Evolutionary conservation across 1,140 invertebrate genomes (phyloP).

Genomic region (Mya arenaria): DNA sequence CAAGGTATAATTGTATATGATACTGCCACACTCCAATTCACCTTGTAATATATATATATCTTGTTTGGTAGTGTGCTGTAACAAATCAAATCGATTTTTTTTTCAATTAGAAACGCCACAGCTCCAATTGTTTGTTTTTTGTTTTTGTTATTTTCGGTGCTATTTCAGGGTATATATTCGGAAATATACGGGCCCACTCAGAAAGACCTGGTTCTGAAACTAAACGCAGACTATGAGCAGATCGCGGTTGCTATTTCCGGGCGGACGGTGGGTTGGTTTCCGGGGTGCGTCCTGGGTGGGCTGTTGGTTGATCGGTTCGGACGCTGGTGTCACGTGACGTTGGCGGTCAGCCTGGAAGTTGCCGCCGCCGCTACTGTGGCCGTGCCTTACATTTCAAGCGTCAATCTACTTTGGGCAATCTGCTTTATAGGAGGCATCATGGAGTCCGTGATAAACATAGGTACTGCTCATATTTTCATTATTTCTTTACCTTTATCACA

Average conservation of each 20-base stretch:
- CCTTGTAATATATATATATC: no score
- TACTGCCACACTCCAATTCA: no score
- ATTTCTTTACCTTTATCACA: not conserved
- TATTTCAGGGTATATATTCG: conserved; percentile 58
- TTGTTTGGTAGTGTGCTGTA: no score
- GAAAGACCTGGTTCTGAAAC: conserved; percentile 57
- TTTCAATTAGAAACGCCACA: no score
- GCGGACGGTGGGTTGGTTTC: conserved; percentile 58
- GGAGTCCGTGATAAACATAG: conserved; percentile 65
- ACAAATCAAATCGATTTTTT: no score
- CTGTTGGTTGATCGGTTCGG: conserved; percentile 58
- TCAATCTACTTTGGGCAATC: conserved; percentile 52
- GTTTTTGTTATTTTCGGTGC: no score
- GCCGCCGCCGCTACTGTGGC: conserved; percentile 40
- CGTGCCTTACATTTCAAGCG: conserved; percentile 47
- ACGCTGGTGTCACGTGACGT: conserved; percentile 59
- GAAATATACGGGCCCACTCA: conserved; percentile 65
- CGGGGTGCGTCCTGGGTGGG: conserved; percentile 55
- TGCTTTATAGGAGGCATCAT: conserved; percentile 59
- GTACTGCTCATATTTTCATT: conserved; percentile 28
- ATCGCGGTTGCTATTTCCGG: conserved; percentile 59
- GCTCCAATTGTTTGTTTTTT: no score
- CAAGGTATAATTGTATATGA: no score
- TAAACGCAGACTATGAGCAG: conserved; percentile 54
- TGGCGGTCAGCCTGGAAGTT: conserved; percentile 53